Evolutionary conservation across 2,113 vertebrate species (phyloP), one percentile per base, ranked within the genome.

Genomic region (Oncorhynchus keta): DNA sequence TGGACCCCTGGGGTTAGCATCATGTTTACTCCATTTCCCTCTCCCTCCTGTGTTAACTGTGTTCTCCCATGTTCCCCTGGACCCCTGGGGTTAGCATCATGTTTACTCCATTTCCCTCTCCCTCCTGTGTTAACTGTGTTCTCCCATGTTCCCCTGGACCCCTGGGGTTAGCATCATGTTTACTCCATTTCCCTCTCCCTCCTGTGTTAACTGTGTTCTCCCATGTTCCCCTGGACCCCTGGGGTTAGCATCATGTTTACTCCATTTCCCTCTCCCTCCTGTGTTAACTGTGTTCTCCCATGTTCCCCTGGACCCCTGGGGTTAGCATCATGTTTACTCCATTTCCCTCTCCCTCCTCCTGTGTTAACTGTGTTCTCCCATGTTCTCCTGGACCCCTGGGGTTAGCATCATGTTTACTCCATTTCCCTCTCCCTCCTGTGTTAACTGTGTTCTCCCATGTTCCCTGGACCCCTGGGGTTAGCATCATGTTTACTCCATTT

Each of bases 81-180:
- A 51, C 73, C 85, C 24, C 13, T 68, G 86, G 84, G 81, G 84
- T 12, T 24, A 66, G 11, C 20, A 87, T 87, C 85, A 78, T 80
- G 83, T 87, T 28, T 28, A 28, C 80, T 76, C 82, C 81, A 88
- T 87, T 86, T 88, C 74, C 75, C 69, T 69, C 35, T 71, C 24
- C 24, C 24, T 24, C 24, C 24, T 24, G 24, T 24, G 24, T 24
- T 24, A 24, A 24, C 24, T 24, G 24, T 24, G 24, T 24, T 24
- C 24, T 24, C 24, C 24, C 24, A 24, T 24, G 24, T 24, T 24
- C 24, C 26, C n/a, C n/a, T 22, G 80, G 75, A 51, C 73, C 85
- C 24, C 13, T 67, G 86, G 84, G 81, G 84, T 12, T 24, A 66
- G 11, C 20, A 87, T 87, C n/a, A n/a, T n/a, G 83, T 87, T 26